A percentile compares a stretch with the other conserved stretches of the same genome.
phyloP scores from a whole-genome alignment of 2,888 invertebrate genomes.

The Oligia fasciuncula region DNA sequence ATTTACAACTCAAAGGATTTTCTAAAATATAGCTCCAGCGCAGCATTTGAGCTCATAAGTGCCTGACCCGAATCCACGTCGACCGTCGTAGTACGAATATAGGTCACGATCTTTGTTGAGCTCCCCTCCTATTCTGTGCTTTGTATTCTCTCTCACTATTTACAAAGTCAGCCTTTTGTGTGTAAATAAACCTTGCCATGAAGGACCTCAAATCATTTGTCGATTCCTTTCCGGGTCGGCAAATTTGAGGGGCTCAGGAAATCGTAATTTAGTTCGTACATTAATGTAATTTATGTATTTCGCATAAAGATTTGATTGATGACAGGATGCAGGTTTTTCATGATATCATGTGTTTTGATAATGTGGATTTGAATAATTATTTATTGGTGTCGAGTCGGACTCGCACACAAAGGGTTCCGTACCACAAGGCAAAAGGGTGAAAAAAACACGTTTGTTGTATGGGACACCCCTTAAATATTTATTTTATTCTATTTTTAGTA shows the following conservation, averaged over 20 bases:
- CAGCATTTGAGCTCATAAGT: slow-evolving; percentile 61
- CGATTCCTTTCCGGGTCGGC: slow-evolving; percentile 25
- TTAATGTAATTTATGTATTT: slow-evolving; percentile 49
- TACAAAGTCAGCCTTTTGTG: slow-evolving; percentile 40
- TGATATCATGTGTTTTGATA: slow-evolving; percentile 2
- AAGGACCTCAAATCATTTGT: slow-evolving; percentile 38
- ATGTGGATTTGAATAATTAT: slow-evolving; percentile 5
- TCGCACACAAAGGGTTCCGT: too few relatives aligned
- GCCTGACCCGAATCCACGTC: slow-evolving; percentile 63
- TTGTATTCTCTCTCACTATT: slow-evolving; percentile 40
- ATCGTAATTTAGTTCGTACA: slow-evolving; percentile 19
- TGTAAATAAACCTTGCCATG: slow-evolving; percentile 24
- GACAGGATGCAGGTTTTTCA: slow-evolving; percentile 36
- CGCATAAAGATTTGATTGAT: slow-evolving; percentile 51
- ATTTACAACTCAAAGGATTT: slow-evolving; percentile 55
- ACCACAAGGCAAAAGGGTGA: too few relatives aligned
- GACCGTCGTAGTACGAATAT: slow-evolving; percentile 68
- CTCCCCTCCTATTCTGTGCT: slow-evolving; percentile 47
- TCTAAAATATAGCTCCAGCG: slow-evolving; percentile 19
- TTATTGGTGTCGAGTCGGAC: background rate
- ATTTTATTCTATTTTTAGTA: too few relatives aligned
- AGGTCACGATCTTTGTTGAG: slow-evolving; percentile 69
- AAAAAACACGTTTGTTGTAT: too few relatives aligned
- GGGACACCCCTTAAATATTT: too few relatives aligned
- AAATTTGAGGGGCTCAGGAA: slow-evolving; percentile 23